phyloP scores from a whole-genome alignment of 2,113 vertebrate species.

The Gyps fulvus region DNA sequence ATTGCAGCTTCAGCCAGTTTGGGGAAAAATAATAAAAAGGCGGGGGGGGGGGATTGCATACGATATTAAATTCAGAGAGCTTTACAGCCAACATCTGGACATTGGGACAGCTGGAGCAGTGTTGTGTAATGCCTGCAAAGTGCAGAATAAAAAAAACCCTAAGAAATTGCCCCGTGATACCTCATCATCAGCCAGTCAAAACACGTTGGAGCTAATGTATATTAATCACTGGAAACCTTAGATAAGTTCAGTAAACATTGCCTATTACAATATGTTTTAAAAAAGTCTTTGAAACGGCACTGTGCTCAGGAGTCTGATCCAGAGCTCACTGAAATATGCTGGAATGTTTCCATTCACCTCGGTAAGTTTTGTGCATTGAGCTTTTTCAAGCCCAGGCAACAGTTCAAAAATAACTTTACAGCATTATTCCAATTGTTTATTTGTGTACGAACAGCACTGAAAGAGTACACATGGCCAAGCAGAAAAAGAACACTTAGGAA shows the following conservation, averaged over 20 bases:
- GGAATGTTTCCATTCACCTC: conserved; percentile 49
- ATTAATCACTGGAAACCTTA: conserved; percentile 48
- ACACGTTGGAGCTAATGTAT: background rate
- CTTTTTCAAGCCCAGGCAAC: conserved; percentile 28
- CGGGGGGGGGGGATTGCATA: conserved; percentile 10
- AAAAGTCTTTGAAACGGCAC: background rate
- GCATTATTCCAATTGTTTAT: conserved; percentile 29
- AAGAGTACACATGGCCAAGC: conserved; percentile 15
- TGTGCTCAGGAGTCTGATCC: background rate
- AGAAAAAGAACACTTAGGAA: background rate
- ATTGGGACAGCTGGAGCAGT: conserved; percentile 65
- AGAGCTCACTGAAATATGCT: conserved; percentile 28
- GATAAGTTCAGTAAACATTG: conserved; percentile 32
- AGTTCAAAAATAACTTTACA: conserved; percentile 39
- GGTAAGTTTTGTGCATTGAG: background rate
- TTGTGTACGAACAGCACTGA: conserved; percentile 13
- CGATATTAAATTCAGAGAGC: conserved; percentile 66
- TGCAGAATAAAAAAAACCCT: background rate
- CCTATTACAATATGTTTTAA: background rate
- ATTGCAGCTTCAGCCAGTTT: background rate
- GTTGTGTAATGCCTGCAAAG: conserved; percentile 54
- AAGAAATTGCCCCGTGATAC: conserved; percentile 23
- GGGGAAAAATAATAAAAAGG: conserved; percentile 27
- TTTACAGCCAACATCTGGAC: conserved; percentile 77
- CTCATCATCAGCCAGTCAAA: conserved; percentile 52